Evolutionary conservation across 2,888 invertebrate species (phyloP).

Genomic region (Agrilus mali): DNA sequence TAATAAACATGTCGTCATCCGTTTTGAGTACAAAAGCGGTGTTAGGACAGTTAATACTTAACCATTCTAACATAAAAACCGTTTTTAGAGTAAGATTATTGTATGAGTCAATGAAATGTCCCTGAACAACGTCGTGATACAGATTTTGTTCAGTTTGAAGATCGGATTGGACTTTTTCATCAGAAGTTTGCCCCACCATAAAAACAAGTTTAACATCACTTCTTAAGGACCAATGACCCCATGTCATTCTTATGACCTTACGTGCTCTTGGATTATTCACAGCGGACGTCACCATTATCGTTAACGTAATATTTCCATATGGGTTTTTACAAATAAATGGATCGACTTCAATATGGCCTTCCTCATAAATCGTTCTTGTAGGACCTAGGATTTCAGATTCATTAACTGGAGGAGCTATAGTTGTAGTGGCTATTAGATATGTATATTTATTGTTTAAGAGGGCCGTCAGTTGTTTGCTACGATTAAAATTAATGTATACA

Average conservation of each 20-base stretch:
- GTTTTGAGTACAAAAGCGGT: slow-evolving; percentile 69
- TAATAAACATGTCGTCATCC: slow-evolving; percentile 84
- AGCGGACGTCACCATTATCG: slow-evolving; percentile 63
- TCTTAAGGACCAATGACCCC: slow-evolving; percentile 61
- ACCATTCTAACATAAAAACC: slow-evolving; percentile 72
- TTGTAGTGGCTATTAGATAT: too few species aligned
- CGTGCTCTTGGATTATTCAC: slow-evolving; percentile 57
- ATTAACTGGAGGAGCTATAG: too few species aligned
- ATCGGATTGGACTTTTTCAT: slow-evolving; percentile 35
- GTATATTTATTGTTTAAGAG: too few species aligned
- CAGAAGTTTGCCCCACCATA: slow-evolving; percentile 50
- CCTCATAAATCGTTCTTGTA: slow-evolving; percentile 52
- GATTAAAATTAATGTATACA: too few species aligned
- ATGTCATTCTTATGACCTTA: slow-evolving; percentile 66
- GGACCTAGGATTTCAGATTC: too few species aligned
- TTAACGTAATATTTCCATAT: slow-evolving; percentile 47
- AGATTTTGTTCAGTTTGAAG: slow-evolving; percentile 54
- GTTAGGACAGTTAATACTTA: slow-evolving; percentile 60
- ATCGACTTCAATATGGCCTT: slow-evolving; percentile 54
- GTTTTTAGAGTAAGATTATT: slow-evolving; percentile 75
- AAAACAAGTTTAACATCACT: slow-evolving; percentile 54
- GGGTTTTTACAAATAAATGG: slow-evolving; percentile 54
- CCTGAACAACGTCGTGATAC: slow-evolving; percentile 66
- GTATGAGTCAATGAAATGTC: slow-evolving; percentile 64
- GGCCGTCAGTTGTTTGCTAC: too few species aligned